phyloP scores from a whole-genome alignment of 2,113 vertebrate genomes.

The Condylura cristata region DNA sequence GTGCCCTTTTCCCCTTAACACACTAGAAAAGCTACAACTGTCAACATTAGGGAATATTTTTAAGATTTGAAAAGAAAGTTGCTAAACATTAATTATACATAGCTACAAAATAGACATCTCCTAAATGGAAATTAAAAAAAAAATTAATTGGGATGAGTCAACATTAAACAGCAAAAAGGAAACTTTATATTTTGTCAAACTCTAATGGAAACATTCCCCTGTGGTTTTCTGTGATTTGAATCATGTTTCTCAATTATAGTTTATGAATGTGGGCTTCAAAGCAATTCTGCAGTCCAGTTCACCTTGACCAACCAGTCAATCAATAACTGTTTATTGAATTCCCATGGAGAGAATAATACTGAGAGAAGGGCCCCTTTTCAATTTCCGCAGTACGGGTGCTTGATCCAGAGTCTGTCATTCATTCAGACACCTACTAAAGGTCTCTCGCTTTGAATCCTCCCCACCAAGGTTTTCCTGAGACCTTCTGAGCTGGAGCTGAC shows the following conservation, averaged over 20 bases:
- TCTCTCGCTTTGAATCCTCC: background rate
- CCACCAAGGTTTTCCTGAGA: background rate
- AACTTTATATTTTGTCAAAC: constrained; percentile 67
- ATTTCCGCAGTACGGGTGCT: constrained; percentile 20
- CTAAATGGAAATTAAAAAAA: constrained; percentile 62
- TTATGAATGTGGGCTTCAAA: constrained; percentile 68
- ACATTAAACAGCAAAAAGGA: constrained; percentile 73
- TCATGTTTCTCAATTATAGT: constrained; percentile 63
- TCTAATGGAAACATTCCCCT: constrained; percentile 61
- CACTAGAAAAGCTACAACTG: constrained; percentile 31
- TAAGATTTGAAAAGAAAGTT: constrained; percentile 53
- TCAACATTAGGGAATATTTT: constrained; percentile 51
- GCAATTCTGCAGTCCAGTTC: constrained; percentile 50
- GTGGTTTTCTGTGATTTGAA: constrained; percentile 67
- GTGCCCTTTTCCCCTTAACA: background rate
- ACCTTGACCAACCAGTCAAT: constrained; percentile 3
- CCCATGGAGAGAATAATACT: background rate
- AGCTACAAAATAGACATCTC: constrained; percentile 54
- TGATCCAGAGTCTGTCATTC: background rate
- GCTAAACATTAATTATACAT: constrained; percentile 41
- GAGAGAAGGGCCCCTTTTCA: constrained; percentile 41
- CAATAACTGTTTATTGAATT: constrained; percentile 62
- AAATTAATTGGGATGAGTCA: constrained; percentile 52
- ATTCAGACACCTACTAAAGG: constrained; percentile 15
- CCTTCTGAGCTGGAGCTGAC: background rate